A percentile compares a stretch with the other conserved stretches of the same genome.
phyloP scores from a whole-genome alignment of 2,797 vertebrate genomes.

The Pangasius larnaudii region DNA sequence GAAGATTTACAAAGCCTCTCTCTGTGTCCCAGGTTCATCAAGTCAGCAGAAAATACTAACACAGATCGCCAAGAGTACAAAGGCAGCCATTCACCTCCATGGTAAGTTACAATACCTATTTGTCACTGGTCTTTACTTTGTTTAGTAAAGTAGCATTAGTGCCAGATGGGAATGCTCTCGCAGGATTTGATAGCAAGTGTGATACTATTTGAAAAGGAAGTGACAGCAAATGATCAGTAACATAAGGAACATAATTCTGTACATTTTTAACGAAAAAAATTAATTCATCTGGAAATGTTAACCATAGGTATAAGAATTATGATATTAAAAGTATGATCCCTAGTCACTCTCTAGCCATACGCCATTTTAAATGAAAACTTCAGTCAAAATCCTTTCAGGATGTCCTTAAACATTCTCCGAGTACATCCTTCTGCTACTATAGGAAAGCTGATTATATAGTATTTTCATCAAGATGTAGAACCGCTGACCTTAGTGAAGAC shows the following conservation, averaged over 20 bases:
- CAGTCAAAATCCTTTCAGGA: not conserved
- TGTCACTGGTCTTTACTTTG: not conserved
- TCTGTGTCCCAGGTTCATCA: conserved; percentile 27
- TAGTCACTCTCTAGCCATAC: not conserved
- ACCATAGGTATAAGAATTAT: not conserved
- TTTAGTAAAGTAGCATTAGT: not conserved
- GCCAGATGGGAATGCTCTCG: not conserved
- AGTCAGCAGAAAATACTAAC: conserved; percentile 38
- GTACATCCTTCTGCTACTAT: not conserved
- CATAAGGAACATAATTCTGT: not conserved
- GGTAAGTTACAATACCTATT: conserved; percentile 51
- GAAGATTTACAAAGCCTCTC: conserved; percentile 6
- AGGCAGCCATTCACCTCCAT: conserved; percentile 61
- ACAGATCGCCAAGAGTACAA: conserved; percentile 47
- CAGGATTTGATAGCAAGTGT: not conserved
- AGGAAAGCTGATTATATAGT: not conserved
- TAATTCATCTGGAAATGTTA: not conserved
- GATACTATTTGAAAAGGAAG: not conserved
- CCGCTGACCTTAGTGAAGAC: not conserved
- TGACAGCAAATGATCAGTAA: not conserved
- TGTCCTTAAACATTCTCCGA: not conserved
- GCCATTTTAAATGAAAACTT: not conserved
- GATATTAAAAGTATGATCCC: not conserved
- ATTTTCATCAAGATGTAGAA: not conserved
- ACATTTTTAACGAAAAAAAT: not conserved